Percentiles rank a stretch among this genome's conserved stretches.
phyloP scores from a whole-genome alignment of 2,797 vertebrate species.

The Pseudochirops corinnae region DNA sequence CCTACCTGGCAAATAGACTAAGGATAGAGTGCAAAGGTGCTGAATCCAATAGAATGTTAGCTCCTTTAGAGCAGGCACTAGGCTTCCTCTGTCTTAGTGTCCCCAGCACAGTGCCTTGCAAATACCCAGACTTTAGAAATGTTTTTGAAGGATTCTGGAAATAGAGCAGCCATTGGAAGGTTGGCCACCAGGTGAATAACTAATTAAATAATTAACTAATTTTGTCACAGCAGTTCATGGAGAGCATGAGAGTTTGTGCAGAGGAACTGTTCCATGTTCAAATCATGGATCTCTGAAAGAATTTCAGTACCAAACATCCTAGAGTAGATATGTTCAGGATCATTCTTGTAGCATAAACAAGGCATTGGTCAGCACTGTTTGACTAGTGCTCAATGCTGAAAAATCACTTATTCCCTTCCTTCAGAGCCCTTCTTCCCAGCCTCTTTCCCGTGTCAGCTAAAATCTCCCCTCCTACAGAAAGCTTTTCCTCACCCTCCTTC shows the following conservation, averaged over 20 bases:
- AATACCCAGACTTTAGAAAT: background rate
- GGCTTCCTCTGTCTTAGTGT: background rate
- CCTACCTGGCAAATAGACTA: background rate
- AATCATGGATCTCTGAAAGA: background rate
- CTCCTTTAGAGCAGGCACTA: background rate
- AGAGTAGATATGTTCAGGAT: background rate
- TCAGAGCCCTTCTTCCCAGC: too few relatives aligned
- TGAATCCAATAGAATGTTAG: background rate
- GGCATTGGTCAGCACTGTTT: rapidly evolving
- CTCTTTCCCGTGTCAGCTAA: background rate
- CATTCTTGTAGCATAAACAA: background rate
- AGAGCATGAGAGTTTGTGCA: background rate
- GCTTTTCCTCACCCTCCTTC: background rate
- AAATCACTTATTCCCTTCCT: background rate
- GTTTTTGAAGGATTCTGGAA: background rate
- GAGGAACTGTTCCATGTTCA: background rate
- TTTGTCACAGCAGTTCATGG: background rate
- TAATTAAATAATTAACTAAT: too few relatives aligned
- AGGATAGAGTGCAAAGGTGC: background rate
- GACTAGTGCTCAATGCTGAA: background rate
- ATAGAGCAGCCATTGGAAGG: background rate
- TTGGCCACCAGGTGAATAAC: background rate
- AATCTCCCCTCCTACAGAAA: background rate
- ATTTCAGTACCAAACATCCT: background rate
- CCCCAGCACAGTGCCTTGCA: background rate